phyloP scores from a whole-genome alignment of 2,113 vertebrate genomes.

The Myrmecophaga tridactyla region DNA sequence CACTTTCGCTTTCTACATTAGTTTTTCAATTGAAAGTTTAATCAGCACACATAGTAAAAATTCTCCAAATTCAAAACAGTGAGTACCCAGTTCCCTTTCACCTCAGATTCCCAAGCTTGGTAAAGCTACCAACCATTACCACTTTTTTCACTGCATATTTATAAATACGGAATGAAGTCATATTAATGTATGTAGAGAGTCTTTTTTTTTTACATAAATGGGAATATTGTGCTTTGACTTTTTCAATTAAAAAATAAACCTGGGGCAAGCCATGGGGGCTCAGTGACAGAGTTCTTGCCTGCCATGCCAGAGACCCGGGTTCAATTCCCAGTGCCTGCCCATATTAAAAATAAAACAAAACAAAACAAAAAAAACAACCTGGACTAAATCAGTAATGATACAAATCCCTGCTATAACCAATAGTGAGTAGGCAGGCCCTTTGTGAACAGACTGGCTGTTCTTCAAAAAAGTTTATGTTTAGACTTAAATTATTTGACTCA shows the following conservation, averaged over 20 bases:
- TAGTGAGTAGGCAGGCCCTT: background rate
- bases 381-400: background rate
- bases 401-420: background rate
- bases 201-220: background rate
- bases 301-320: too few species aligned
- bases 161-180: background rate
- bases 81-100: background rate
- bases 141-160: background rate
- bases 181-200: background rate
- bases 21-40: constrained; percentile 2
- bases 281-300: too few species aligned
- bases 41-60: background rate
- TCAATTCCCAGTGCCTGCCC: too few species aligned
- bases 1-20: background rate
- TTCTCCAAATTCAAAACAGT: background rate
- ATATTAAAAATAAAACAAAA: too few species aligned
- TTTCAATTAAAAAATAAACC: background rate
- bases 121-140: background rate
- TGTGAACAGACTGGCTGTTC: background rate
- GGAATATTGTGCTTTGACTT: background rate
- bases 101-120: background rate
- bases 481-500: background rate
- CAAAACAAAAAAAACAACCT: too few species aligned
- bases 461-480: background rate
- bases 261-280: too few species aligned